Conservation (phyloP, 2,888 invertebrate species). For the Chalcosyrphus nemorum region DNA sequence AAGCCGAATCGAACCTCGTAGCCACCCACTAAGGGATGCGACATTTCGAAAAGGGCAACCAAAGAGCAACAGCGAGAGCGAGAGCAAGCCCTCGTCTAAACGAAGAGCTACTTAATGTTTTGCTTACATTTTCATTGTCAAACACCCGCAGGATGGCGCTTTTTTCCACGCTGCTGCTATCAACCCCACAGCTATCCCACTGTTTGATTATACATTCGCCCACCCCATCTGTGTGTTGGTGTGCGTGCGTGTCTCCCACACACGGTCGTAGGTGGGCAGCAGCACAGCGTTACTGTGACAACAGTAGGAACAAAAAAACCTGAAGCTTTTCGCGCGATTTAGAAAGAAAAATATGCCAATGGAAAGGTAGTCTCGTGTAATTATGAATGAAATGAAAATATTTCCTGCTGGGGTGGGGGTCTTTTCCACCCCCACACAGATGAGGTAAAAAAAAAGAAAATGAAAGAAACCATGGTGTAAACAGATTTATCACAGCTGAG, state of each 20-base stretch:
- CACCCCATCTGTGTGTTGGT: conserved; percentile 40
- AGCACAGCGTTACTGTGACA: conserved; percentile 34
- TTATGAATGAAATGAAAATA: conserved; percentile 56
- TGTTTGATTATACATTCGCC: conserved; percentile 40
- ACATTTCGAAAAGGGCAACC: conserved; percentile 46
- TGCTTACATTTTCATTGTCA: conserved; percentile 44
- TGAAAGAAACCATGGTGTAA: neutral
- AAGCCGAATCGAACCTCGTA: too few species aligned
- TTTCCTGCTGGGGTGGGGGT: conserved; percentile 15
- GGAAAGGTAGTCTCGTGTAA: conserved; percentile 7
- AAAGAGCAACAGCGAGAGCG: neutral
- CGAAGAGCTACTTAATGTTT: conserved; percentile 20
- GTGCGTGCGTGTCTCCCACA: neutral
- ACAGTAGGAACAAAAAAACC: conserved; percentile 8
- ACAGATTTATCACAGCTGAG: neutral
- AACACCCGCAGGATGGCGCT: conserved; percentile 21
- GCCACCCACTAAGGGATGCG: conserved; percentile 31
- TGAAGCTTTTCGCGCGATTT: conserved; percentile 36
- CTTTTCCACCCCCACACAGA: conserved; percentile 17
- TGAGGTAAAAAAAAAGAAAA: neutral
- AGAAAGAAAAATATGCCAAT: neutral
- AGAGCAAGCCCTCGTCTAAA: neutral
- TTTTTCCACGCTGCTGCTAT: neutral
- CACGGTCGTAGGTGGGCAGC: conserved; percentile 34
- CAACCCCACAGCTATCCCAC: conserved; percentile 1